phyloP scores from a whole-genome alignment of 2,888 invertebrate species.

The Beris chalybata region DNA sequence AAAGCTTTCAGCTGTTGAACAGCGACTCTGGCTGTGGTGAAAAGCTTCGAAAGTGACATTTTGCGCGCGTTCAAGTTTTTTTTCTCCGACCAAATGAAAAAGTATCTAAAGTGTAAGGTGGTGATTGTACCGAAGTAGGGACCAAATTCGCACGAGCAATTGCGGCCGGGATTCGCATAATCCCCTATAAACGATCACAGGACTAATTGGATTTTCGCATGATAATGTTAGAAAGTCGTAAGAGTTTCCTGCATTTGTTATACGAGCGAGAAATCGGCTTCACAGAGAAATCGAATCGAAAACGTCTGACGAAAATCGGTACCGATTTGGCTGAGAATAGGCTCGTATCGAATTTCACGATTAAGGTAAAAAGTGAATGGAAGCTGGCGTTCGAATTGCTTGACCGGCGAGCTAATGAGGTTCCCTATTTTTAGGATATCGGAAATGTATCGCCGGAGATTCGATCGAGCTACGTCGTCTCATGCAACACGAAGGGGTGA shows the following conservation, averaged over 20 bases:
- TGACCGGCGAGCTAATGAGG: background rate
- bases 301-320: background rate
- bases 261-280: constrained; percentile 28
- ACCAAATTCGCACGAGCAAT: too few species aligned
- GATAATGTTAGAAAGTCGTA: constrained; percentile 1
- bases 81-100: constrained; percentile 3
- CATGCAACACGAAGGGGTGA: constrained; percentile 25
- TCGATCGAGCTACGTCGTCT: constrained; percentile 27
- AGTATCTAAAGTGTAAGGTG: background rate
- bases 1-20: too few species aligned
- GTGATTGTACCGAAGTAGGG: too few species aligned
- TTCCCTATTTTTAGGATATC: constrained; percentile 15
- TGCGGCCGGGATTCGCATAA: too few species aligned
- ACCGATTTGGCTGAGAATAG: constrained; percentile 23
- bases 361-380: constrained; percentile 5
- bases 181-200: too few species aligned
- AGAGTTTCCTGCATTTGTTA: constrained; percentile 16
- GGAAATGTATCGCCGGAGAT: constrained; percentile 27
- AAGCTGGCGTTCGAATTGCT: too few species aligned
- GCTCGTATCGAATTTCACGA: constrained; percentile 14
- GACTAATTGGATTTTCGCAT: too few species aligned
- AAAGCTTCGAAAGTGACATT: constrained; percentile 14
- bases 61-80: constrained; percentile 17
- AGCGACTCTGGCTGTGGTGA: background rate
- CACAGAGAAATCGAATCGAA: constrained; percentile 1